Base-by-base conservation (phyloP, 2,888 invertebrate genomes). In the Aphodius sticticus region DNA sequence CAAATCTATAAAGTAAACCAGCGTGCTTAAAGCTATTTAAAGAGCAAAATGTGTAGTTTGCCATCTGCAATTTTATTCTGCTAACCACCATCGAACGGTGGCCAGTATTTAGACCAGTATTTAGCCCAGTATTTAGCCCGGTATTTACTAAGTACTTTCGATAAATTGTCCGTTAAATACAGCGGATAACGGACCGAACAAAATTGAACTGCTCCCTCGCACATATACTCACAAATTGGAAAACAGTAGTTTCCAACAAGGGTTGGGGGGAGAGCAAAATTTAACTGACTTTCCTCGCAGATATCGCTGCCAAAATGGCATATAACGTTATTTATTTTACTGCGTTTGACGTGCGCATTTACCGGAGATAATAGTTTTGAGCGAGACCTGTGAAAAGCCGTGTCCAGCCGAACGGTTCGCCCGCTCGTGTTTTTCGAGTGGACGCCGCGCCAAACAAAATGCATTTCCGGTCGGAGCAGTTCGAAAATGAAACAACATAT, bases 251-350 rank as follows among this genome's bases (percentile, higher is more conserved):
- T 53, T 53, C 53, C 1, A 53, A 12, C 53, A 9, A 7, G 53
- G 12, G 53, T 7, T 7, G 1, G 53, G 12, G 53, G 12, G 53
- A 12, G 6, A 12, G 53, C 12, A 53, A 53, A 53, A 9, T 53
- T 53, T 53, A 53, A 53, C 53, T 53, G 9, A 9, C 9, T 53
- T 12, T 12, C 53, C 53, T 53, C 53, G 9, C 12, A 53, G 53
- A 53, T 53, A 53, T 53, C 12, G 53, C 7, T 12, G 53, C 53
- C 53, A 53, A 53, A 53, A 53, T 5, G 12, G 53, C 53, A 12
- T 53, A 53, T 53, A 53, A 53, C 53, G 53, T 53, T 53, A 53
- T 53, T 53, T 53, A 53, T 53, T 53, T 53, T 53, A 53, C 53
- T 53, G 53, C 53, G 53, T 53, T 53, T 53, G 53, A 53, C 53